Evolutionary conservation across 1,140 invertebrate species (phyloP).

Genomic region (Drosophila nigrodunni): DNA sequence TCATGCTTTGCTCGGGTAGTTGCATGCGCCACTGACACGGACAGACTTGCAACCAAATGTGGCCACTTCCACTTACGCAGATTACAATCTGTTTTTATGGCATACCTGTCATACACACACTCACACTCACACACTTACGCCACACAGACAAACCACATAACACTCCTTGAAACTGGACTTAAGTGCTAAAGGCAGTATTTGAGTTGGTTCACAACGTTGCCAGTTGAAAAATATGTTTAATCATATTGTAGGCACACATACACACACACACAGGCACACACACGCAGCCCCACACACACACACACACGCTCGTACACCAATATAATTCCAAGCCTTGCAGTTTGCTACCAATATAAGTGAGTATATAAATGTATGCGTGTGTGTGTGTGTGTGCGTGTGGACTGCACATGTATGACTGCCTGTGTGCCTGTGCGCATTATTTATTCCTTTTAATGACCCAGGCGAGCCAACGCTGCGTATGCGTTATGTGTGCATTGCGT

Average conservation of each 20-base stretch:
- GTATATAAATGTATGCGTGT: too few relatives aligned
- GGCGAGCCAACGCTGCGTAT: conserved; percentile 31
- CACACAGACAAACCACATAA: background rate
- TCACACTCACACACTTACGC: conserved; percentile 3
- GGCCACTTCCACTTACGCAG: conserved; percentile 72
- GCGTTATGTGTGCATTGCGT: conserved; percentile 19
- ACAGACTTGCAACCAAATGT: conserved; percentile 57
- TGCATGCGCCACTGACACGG: conserved; percentile 33
- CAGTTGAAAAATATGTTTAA: conserved; percentile 55
- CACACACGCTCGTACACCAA: background rate
- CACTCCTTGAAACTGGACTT: conserved; percentile 19
- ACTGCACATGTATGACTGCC: background rate
- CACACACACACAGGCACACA: conserved; percentile 20
- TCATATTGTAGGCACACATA: conserved; percentile 47
- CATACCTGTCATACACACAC: conserved; percentile 29
- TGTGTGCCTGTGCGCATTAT: conserved; percentile 34
- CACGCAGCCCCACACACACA: too few relatives aligned
- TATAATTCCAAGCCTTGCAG: background rate
- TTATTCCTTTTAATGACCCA: conserved; percentile 45
- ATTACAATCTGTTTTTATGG: conserved; percentile 75
- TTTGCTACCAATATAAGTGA: too few relatives aligned
- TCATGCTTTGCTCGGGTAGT: conserved; percentile 23
- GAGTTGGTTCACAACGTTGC: conserved; percentile 8
- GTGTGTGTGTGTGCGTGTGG: too few relatives aligned
- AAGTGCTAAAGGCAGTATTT: conserved; percentile 36